These are phyloP conservation scores for Cylas formicarius DNA, from an alignment of 1,140 invertebrate species.

Conservation along the genomic window DNA sequence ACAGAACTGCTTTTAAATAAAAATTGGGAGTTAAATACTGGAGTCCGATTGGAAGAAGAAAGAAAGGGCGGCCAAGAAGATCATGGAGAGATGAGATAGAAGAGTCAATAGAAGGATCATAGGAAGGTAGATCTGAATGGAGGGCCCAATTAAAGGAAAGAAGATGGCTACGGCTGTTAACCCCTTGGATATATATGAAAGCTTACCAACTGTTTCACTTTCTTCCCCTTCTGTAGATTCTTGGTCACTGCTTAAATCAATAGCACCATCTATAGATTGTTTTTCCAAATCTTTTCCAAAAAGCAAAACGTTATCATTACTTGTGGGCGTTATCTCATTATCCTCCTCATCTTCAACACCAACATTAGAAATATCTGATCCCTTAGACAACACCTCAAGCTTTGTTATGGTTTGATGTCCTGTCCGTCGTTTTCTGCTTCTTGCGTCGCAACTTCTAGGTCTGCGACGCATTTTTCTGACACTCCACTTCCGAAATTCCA, in stretches of 20 bases:
- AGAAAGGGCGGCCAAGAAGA: too few species aligned
- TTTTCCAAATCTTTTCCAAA: constrained; percentile 50
- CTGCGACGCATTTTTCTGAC: constrained; percentile 55
- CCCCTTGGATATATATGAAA: too few species aligned
- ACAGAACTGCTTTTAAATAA: too few species aligned
- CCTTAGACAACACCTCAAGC: constrained; percentile 1
- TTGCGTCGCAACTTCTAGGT: constrained; percentile 43
- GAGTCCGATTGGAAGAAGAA: neutral
- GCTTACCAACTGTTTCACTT: constrained; percentile 44
- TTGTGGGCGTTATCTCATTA: neutral
- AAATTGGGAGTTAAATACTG: neutral
- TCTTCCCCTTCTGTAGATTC: constrained; percentile 74
- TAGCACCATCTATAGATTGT: constrained; percentile 44
- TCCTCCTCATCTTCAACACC: constrained; percentile 34
- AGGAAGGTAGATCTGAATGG: too few species aligned
- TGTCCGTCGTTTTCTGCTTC: constrained; percentile 26
- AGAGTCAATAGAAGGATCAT: too few species aligned
- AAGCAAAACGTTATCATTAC: constrained; percentile 39
- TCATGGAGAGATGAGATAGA: too few species aligned
- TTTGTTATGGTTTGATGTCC: constrained; percentile 9
- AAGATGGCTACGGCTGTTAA: too few species aligned
- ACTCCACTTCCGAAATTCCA: constrained; percentile 55
- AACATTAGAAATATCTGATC: constrained; percentile 21
- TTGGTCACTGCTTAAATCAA: constrained; percentile 63
- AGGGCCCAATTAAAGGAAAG: too few species aligned